Evolutionary conservation across 2,797 vertebrate genomes (phyloP).

Genomic region (Cacajao melanocephalus): DNA sequence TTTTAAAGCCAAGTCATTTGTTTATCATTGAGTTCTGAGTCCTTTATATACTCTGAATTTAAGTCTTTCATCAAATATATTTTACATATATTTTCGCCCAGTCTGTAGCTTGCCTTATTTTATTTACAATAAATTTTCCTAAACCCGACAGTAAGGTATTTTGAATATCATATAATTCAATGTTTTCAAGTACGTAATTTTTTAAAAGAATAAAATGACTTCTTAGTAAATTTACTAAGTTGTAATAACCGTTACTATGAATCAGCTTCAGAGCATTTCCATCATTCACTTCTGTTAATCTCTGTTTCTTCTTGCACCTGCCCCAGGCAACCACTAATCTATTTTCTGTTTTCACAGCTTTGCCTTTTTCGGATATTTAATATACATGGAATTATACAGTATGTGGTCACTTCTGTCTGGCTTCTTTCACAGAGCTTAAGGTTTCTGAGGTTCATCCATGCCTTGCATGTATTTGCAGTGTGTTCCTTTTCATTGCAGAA

Average conservation of each 20-base stretch:
- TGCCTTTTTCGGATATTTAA: not conserved
- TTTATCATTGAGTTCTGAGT: slow-evolving; percentile 3
- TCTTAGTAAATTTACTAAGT: not conserved
- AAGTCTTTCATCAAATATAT: not conserved
- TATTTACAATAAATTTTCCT: not conserved
- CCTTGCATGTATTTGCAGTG: not conserved
- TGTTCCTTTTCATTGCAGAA: not conserved
- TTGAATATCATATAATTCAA: not conserved
- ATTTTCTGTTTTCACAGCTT: not conserved
- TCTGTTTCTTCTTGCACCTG: not conserved
- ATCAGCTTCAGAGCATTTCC: not conserved
- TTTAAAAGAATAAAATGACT: not conserved
- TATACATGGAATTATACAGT: not conserved
- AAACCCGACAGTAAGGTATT: not conserved
- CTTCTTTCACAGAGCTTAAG: not conserved
- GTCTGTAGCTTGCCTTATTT: not conserved
- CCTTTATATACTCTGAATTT: slow-evolving; percentile 25
- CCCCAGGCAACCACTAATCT: not conserved
- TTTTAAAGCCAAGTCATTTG: slow-evolving; percentile 11
- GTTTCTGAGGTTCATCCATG: not conserved
- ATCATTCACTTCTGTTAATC: not conserved
- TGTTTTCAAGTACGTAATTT: not conserved
- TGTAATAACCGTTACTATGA: not conserved
- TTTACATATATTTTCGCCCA: slow-evolving; percentile 12
- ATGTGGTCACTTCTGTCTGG: not conserved